A percentile compares a stretch with the other conserved stretches of the same genome.
phyloP scores from a whole-genome alignment of 2,888 invertebrate species.

The Onthophagus sagittarius region DNA sequence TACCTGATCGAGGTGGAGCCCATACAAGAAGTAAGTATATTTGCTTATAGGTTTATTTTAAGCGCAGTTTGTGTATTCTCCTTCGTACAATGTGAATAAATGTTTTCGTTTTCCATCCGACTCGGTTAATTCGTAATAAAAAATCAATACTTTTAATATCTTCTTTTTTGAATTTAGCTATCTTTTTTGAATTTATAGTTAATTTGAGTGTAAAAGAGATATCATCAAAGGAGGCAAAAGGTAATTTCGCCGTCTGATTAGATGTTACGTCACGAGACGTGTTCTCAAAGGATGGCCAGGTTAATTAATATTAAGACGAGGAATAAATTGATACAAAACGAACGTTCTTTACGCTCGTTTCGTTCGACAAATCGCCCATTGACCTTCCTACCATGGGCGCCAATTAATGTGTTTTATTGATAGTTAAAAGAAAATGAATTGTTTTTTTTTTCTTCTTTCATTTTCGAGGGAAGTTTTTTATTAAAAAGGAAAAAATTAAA shows the following conservation, averaged over 20 bases:
- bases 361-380: not conserved
- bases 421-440: not conserved
- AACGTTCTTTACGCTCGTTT: not conserved
- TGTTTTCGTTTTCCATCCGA: not conserved
- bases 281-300: not conserved
- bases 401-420: not conserved
- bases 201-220: not conserved
- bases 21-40: not conserved
- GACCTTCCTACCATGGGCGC: not conserved
- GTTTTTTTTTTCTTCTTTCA: not conserved
- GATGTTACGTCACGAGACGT: not conserved
- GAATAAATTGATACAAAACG: not conserved
- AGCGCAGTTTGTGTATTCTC: not conserved
- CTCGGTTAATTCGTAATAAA: not conserved
- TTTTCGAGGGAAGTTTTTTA: too few relatives aligned
- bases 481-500: too few relatives aligned
- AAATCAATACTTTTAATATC: too few relatives aligned
- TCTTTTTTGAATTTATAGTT: not conserved
- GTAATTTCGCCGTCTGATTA: not conserved
- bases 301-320: not conserved
- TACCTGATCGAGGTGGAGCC: not conserved
- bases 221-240: not conserved
- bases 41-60: not conserved
- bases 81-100: not conserved
- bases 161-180: too few relatives aligned